A percentile compares a stretch with the other conserved stretches of the same genome.
phyloP scores from a whole-genome alignment of 2,888 invertebrate genomes.

The Megalurothrips usitatus region DNA sequence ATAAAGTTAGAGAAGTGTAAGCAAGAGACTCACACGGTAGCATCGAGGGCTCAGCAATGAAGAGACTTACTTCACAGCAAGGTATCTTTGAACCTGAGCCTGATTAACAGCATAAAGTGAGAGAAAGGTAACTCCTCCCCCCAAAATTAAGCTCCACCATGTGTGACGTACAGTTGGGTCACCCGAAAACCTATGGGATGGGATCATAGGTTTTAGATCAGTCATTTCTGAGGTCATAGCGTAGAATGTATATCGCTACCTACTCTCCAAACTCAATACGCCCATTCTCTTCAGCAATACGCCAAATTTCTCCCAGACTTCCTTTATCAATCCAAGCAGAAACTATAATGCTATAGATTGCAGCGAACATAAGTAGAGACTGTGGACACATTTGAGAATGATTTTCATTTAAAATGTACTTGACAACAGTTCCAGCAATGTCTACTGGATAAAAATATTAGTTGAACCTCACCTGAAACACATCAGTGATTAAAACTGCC shows the following conservation, averaged over 20 bases:
- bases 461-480: slow-evolving; percentile 44
- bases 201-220: background rate
- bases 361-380: slow-evolving; percentile 77
- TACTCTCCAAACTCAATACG: slow-evolving; percentile 61
- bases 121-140: slow-evolving; percentile 75
- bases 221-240: background rate
- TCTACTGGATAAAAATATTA: slow-evolving; percentile 1
- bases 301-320: slow-evolving; percentile 66
- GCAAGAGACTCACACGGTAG: background rate
- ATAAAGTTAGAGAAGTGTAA: background rate
- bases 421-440: no score
- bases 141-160: slow-evolving; percentile 74
- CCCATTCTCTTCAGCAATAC: slow-evolving; percentile 61
- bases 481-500: slow-evolving; percentile 48
- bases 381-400: slow-evolving; percentile 31
- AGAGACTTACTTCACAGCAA: slow-evolving; percentile 45
- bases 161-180: slow-evolving; percentile 83
- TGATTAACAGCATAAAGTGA: slow-evolving; percentile 85
- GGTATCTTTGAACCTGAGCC: slow-evolving; percentile 60
- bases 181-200: slow-evolving; percentile 58
- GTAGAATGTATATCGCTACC: background rate
- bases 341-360: slow-evolving; percentile 72
- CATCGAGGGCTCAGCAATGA: background rate
- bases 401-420: no score
- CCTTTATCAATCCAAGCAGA: slow-evolving; percentile 66